These are phyloP conservation scores for Thamnophis sirtalis DNA, from an alignment of 2,113 vertebrate genomes.

Conservation along the genomic window DNA sequence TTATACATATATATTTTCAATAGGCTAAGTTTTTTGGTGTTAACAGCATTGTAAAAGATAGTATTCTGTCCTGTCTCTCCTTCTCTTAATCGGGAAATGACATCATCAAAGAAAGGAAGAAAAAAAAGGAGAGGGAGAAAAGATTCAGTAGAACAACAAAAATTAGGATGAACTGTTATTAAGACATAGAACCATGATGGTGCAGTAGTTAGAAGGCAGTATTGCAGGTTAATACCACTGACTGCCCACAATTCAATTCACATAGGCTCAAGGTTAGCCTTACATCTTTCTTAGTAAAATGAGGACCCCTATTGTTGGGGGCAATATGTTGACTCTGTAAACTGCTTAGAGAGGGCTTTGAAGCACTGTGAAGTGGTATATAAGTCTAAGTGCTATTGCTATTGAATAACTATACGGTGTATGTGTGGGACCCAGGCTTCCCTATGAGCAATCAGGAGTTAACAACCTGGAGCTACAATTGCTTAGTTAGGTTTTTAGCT, in stretches of 20 bases:
- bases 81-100: neutral
- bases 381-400: neutral
- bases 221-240: neutral
- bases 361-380: neutral
- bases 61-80: neutral
- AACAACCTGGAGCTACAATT: neutral
- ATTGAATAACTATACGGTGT: neutral
- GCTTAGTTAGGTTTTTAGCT: neutral
- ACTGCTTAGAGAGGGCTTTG: neutral
- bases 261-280: neutral
- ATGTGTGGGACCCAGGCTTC: neutral
- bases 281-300: neutral
- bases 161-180: neutral
- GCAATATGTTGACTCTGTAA: neutral
- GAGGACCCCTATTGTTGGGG: neutral
- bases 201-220: neutral
- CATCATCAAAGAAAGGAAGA: neutral
- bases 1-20: neutral
- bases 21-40: neutral
- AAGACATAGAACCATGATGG: neutral
- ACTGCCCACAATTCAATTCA: neutral
- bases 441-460: neutral
- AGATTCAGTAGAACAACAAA: neutral
- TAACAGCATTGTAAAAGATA: neutral
- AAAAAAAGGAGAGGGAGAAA: neutral